phyloP scores from a whole-genome alignment of 2,113 vertebrate species.

The Paracanthobrama guichenoti region DNA sequence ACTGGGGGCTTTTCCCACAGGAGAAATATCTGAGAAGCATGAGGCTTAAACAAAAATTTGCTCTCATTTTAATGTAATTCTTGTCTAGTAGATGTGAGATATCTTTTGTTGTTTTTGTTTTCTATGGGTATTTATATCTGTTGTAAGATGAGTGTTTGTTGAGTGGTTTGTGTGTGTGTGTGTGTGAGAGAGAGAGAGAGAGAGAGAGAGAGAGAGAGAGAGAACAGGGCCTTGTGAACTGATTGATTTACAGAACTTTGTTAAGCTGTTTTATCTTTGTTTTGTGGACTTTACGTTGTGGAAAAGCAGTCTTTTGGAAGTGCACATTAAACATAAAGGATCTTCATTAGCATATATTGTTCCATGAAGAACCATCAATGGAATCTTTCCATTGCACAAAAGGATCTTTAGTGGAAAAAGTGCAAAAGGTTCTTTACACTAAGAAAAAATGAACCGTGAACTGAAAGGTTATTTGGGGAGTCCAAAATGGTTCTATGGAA shows the following conservation, averaged over 20 bases:
- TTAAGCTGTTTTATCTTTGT: background rate
- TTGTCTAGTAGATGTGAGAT: background rate
- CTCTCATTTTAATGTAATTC: background rate
- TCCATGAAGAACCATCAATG: background rate
- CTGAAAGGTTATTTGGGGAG: background rate
- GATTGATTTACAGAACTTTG: background rate
- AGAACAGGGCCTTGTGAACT: background rate
- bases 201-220: too few relatives aligned
- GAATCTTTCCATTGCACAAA: background rate
- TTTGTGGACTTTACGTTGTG: background rate
- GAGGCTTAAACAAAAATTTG: background rate
- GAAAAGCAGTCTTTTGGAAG: background rate
- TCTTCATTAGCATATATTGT: background rate
- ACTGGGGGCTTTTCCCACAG: background rate
- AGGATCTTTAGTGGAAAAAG: background rate
- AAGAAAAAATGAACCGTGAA: too few relatives aligned
- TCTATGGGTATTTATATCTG: constrained; percentile 1
- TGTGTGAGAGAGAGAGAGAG: background rate
- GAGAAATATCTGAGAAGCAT: background rate
- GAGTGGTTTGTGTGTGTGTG: background rate
- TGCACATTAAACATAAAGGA: background rate
- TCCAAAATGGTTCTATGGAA: background rate
- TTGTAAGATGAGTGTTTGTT: constrained; percentile 9
- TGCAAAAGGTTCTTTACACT: background rate
- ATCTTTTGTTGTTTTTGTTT: background rate